phyloP scores from a whole-genome alignment of 2,888 invertebrate genomes.

The Melanargia galathea region DNA sequence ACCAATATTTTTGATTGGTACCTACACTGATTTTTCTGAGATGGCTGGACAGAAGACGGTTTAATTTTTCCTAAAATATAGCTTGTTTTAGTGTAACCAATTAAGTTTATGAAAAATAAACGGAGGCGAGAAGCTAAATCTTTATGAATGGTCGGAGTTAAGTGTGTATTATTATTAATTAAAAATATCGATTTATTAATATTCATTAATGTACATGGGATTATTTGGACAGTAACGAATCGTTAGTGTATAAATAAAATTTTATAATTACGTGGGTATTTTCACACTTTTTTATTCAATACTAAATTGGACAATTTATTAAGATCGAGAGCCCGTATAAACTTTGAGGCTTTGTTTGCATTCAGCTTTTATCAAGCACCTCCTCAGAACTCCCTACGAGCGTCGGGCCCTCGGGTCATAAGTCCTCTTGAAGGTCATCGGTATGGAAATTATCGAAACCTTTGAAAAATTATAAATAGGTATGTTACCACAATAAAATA shows the following conservation, averaged over 20 bases:
- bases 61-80: no score
- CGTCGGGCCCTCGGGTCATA: neutral
- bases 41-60: no score
- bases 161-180: slow-evolving; percentile 13
- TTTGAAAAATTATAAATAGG: no score
- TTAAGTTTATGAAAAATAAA: slow-evolving; percentile 23
- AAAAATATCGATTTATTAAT: slow-evolving; percentile 8
- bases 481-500: neutral
- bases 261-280: neutral
- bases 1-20: no score
- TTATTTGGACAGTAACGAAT: neutral
- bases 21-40: no score
- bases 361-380: no score
- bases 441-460: neutral
- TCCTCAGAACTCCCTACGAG: no score
- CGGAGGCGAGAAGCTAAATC: neutral
- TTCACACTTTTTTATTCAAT: neutral
- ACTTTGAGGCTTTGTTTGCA: neutral
- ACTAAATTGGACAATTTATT: neutral
- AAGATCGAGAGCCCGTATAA: neutral
- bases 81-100: slow-evolving; percentile 24
- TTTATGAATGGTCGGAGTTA: neutral
- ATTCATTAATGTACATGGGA: neutral
- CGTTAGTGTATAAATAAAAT: neutral
- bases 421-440: neutral